Base-by-base conservation (phyloP, 2,797 vertebrate genomes). In the Phataginus tricuspis region DNA sequence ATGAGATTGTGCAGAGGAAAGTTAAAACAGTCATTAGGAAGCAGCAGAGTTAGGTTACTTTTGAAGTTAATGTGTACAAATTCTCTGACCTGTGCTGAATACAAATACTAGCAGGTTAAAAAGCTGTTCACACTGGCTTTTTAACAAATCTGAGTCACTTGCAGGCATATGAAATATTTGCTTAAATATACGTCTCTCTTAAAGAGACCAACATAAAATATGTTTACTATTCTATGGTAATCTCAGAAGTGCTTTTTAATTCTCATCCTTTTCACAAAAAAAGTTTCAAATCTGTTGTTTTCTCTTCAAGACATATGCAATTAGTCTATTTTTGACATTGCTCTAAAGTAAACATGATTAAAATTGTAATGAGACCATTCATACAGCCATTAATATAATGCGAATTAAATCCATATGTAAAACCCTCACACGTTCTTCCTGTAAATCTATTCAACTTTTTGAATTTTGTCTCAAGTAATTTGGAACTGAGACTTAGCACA, bases 321-420 rank as follows among this genome's bases (percentile, higher is more conserved):
- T 95, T 91, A 61, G 8, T 91, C 59, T 79, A 69, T 59, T 82
- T 92, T 74, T 80, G 61, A 66, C 71, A 78, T 61, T 86, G 9
- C 37, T 87, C 34, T 88, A 74, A 91, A 90, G 18, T 34, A 85
- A 96, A 77, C 42, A 78, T 94, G 49, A 90, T 85, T 96, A 94
- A 91, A 96, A 90, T 90, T 75, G 2, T 77, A 82, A 92, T 79
- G 51, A 31, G 91, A 68, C 19, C 49, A 66, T 61, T 92, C 25
- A 25, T 39, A 64, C 8, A 75, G 13, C 2, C 18, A 6, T 59
- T 79, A 94, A 91, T 63, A 95, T 84, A 92, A 92, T 71, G 59
- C 75, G 19, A 64, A 69, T 94, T 87, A 69, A 84, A 75, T 69
- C 23, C 14, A 18, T 51, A 90, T 53, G 86, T 61, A 9, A 49